These are phyloP conservation scores for silkworm (Bombyx mori) DNA, from an alignment of 1,140 invertebrate species.

Conservation along the genomic window DNA sequence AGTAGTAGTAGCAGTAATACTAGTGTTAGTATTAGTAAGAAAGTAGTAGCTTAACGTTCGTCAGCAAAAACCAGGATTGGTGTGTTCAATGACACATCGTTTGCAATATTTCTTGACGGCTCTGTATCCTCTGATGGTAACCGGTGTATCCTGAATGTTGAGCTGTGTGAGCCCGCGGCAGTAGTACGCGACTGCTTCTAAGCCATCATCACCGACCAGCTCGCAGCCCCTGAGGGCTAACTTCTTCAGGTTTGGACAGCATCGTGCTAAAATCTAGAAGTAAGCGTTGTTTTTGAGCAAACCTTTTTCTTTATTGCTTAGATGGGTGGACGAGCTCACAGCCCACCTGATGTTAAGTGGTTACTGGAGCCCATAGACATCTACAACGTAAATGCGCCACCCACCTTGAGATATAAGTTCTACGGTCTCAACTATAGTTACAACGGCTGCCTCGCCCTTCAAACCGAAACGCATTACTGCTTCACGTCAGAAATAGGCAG, in stretches of 20 bases:
- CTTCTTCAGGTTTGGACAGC: conserved; percentile 92
- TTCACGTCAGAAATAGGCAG: no score
- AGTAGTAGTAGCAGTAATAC: no score
- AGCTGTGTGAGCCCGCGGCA: conserved; percentile 89
- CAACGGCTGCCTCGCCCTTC: no score
- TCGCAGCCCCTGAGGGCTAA: conserved; percentile 91
- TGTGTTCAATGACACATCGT: conserved; percentile 93
- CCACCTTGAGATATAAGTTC: no score
- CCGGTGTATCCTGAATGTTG: conserved; percentile 92
- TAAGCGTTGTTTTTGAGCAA: not conserved
- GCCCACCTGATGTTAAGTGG: no score
- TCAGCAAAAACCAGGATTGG: conserved; percentile 92
- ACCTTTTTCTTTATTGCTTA: no score
- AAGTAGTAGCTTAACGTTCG: no score
- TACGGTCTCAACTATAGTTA: no score
- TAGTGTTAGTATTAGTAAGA: not conserved
- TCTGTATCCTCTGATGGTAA: conserved; percentile 88
- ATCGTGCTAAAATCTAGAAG: conserved; percentile 80
- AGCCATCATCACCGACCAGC: conserved; percentile 87
- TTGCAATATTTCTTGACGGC: conserved; percentile 93
- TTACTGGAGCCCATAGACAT: no score
- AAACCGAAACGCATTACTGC: no score
- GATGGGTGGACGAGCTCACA: no score
- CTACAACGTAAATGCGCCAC: no score
- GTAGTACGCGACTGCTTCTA: conserved; percentile 89